Base-by-base conservation (phyloP, 2,797 vertebrate species). In the Pteronotus mesoamericanus region DNA sequence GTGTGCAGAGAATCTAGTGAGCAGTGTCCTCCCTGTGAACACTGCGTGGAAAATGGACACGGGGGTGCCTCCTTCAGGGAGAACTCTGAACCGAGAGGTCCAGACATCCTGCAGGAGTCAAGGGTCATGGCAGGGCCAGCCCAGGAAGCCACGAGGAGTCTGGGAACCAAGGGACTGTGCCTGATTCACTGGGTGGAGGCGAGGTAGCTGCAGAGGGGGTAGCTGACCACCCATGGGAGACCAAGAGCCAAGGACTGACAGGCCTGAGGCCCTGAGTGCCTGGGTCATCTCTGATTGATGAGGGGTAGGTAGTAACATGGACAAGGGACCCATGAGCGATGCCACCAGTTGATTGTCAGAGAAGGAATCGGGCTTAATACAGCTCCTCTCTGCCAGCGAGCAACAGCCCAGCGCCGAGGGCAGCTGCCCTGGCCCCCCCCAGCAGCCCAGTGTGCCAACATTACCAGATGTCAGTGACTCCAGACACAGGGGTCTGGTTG, bases 401-500 rank as follows among this genome's bases (percentile, higher is more conserved):
- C 34, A 26, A 15, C 53, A 9, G 64, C 91, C 94, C 46, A 37
- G 46, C 22, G 14, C 16, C 0, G 37, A 53, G 57, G 44, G 79
- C 29, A 88, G 66, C 9, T 55, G n/a, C 37, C n/a, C 53, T 1
- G 0, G 26, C 24, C 86, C 34, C 0, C 37, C 48, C 86, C 34
- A 0, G 19, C 7, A 9, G 5, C 46, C 32, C 64, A 32, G 51
- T 7, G 55, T 7, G 72, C 51, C 89, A 72, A 22, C 86, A 71
- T 97, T 98, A 99, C 99, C 99, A 99, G 98, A 99, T 99, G 91
- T 99, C 99, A 0, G 99, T 99, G 98, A 99, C 99, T 55, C 98
- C 98, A 92, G 99, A 99, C 92, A 99, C 98, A 0, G 99, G 99
- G 26, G 99, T 99, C 98, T 99, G 99, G 98, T 99, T 99, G 95